Conservation (phyloP, 2,113 vertebrate species). For the Stigmatopora nigra region DNA sequence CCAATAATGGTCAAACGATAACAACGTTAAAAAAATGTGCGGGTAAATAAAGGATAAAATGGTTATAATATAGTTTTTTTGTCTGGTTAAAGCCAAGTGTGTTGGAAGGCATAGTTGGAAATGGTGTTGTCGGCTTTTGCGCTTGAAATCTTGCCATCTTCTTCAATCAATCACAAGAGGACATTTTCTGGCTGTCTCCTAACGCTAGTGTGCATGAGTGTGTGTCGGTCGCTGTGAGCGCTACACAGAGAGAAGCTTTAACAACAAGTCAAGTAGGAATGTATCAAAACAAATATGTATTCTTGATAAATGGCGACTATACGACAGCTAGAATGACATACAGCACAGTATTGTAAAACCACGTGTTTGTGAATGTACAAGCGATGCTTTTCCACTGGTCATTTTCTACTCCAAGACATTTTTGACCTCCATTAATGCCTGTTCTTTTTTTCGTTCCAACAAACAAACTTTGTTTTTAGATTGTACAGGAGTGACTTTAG, state of each 20-base stretch:
- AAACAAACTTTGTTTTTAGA: slow-evolving; percentile 38
- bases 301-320: slow-evolving; percentile 36
- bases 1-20: too few relatives aligned
- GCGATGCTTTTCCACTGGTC: slow-evolving; percentile 52
- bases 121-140: neutral
- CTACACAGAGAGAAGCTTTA: slow-evolving; percentile 50
- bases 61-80: too few relatives aligned
- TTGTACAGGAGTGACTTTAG: slow-evolving; percentile 45
- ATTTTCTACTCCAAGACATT: slow-evolving; percentile 53
- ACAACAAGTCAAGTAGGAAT: slow-evolving; percentile 49
- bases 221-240: slow-evolving; percentile 10
- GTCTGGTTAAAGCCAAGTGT: too few relatives aligned
- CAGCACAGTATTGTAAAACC: slow-evolving; percentile 53
- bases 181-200: slow-evolving; percentile 30
- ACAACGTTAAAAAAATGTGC: too few relatives aligned
- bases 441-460: slow-evolving; percentile 28
- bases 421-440: slow-evolving; percentile 45
- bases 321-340: slow-evolving; percentile 47
- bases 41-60: too few relatives aligned
- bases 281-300: slow-evolving; percentile 47
- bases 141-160: slow-evolving; percentile 1
- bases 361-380: slow-evolving; percentile 59
- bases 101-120: neutral
- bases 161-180: slow-evolving; percentile 36
- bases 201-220: slow-evolving; percentile 4